phyloP scores from a whole-genome alignment of 2,888 invertebrate species.

The Acanthococcus lagerstroemiae region DNA sequence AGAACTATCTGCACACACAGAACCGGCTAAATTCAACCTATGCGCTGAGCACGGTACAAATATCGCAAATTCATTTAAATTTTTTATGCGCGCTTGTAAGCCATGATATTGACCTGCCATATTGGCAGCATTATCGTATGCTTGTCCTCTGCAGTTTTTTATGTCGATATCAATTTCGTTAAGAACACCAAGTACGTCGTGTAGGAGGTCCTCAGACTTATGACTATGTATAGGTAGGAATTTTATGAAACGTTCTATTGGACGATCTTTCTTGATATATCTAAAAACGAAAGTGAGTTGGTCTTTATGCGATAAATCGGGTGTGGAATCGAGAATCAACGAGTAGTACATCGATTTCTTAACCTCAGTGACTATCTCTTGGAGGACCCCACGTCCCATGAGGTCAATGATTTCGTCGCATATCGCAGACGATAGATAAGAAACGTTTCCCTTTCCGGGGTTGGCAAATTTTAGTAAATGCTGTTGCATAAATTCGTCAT shows the following conservation, averaged over 20 bases:
- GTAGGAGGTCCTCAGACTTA: constrained; percentile 20
- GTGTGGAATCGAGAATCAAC: constrained; percentile 30
- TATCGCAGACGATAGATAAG: too few species aligned
- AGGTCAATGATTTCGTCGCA: too few species aligned
- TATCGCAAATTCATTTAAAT: too few species aligned
- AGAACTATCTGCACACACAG: too few species aligned
- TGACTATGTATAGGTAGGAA: constrained; percentile 22
- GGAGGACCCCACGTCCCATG: too few species aligned
- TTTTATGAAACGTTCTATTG: constrained; percentile 29
- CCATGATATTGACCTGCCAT: too few species aligned
- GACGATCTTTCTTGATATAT: constrained; percentile 22
- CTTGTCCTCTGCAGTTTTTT: constrained; percentile 3
- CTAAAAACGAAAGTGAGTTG: constrained; percentile 30
- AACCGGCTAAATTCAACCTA: too few species aligned
- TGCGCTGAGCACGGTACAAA: too few species aligned
- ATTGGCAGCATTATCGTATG: constrained; percentile 16
- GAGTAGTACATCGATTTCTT: constrained; percentile 20
- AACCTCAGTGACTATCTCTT: constrained; percentile 8
- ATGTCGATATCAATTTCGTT: constrained; percentile 23
- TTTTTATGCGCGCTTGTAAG: too few species aligned
- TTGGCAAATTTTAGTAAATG: too few species aligned
- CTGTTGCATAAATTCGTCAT: too few species aligned
- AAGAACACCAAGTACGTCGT: constrained; percentile 23
- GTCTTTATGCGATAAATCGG: constrained; percentile 24
- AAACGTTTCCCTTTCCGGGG: too few species aligned